Conservation (phyloP, 2,113 vertebrate species). For the Toxostoma redivivum region DNA sequence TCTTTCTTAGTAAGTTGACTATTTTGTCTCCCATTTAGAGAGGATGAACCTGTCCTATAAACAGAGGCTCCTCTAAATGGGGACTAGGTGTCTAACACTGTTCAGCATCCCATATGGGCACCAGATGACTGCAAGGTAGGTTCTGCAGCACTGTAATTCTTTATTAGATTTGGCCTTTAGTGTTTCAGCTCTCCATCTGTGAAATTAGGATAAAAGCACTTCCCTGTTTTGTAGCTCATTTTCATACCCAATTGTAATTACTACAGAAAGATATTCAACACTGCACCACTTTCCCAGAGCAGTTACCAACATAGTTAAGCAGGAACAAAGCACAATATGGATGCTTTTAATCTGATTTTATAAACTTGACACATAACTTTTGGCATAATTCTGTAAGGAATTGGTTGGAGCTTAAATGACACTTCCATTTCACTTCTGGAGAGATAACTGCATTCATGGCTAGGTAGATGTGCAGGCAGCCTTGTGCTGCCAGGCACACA, state of each 20-base stretch:
- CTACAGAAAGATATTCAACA: conserved; percentile 28
- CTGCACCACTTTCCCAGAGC: background rate
- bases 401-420: background rate
- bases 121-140: conserved; percentile 29
- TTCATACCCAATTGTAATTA: conserved; percentile 39
- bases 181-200: conserved; percentile 35
- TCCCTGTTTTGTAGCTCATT: conserved; percentile 26
- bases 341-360: conserved; percentile 42
- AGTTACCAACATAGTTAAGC: conserved; percentile 11
- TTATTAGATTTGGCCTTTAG: conserved; percentile 55
- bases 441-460: background rate
- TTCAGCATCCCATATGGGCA: conserved; percentile 6
- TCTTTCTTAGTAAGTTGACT: background rate
- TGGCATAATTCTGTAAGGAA: background rate
- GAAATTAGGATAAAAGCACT: conserved; percentile 28
- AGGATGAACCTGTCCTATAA: background rate
- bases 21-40: background rate
- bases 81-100: background rate
- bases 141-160: conserved; percentile 25
- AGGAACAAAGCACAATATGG: conserved; percentile 39
- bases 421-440: background rate
- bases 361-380: conserved; percentile 16
- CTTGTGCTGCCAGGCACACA: background rate
- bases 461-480: background rate
- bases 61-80: background rate